phyloP scores from a whole-genome alignment of 2,113 vertebrate genomes.

The Anseranas semipalmata region DNA sequence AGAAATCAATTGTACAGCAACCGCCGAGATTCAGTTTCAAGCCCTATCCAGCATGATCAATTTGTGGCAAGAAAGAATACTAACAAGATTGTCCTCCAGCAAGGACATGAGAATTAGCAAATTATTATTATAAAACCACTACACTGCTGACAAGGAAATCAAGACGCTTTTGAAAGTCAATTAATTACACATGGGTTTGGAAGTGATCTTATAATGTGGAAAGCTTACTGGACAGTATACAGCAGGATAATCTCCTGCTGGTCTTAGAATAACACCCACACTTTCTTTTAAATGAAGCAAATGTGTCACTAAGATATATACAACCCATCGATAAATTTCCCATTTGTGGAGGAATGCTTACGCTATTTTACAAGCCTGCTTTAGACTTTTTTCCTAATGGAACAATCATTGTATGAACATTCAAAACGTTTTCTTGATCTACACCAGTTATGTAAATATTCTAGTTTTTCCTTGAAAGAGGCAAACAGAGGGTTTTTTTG shows the following conservation, averaged over 20 bases:
- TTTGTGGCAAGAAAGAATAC: not conserved
- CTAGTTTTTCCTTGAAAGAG: not conserved
- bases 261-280: not conserved
- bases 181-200: not conserved
- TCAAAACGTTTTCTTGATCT: not conserved
- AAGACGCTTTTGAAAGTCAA: not conserved
- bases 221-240: not conserved
- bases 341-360: not conserved
- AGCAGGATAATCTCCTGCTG: not conserved
- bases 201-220: not conserved
- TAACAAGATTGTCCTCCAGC: not conserved
- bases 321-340: not conserved
- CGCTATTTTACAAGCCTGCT: not conserved
- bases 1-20: not conserved
- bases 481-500: fast-evolving
- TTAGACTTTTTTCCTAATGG: not conserved
- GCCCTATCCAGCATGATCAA: not conserved
- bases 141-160: not conserved
- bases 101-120: not conserved
- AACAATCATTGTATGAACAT: not conserved
- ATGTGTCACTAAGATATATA: not conserved
- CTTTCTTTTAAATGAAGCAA: not conserved
- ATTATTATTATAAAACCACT: not conserved
- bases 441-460: fast-evolving
- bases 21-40: not conserved